A percentile compares a stretch with the other conserved stretches of the same genome.
Evolutionary conservation across 2,113 vertebrate species (phyloP).

Genomic region (Prunella himalayana): DNA sequence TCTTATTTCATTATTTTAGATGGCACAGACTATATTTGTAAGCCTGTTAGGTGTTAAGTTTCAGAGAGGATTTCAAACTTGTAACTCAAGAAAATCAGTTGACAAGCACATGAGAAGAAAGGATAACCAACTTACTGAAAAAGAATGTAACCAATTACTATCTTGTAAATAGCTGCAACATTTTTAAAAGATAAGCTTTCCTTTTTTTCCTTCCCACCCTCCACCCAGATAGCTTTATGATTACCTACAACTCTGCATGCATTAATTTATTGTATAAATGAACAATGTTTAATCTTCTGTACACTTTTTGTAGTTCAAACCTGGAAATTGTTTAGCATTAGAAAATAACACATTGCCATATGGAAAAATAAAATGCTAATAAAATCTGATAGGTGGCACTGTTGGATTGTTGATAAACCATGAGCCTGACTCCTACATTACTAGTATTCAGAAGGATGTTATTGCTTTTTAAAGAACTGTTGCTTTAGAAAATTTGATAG

Average conservation of each 20-base stretch:
- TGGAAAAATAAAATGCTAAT: neutral
- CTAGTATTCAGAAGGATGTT: neutral
- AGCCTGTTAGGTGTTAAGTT: neutral
- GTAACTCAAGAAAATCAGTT: neutral
- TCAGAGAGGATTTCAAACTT: neutral
- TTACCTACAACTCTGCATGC: neutral
- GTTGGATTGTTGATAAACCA: constrained; percentile 57
- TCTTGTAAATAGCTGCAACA: neutral
- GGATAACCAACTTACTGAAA: neutral
- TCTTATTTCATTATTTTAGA: neutral
- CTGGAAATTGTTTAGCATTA: neutral
- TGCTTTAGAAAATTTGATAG: neutral
- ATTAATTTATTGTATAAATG: neutral
- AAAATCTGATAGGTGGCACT: constrained; percentile 67
- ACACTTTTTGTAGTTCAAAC: neutral
- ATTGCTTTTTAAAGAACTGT: neutral
- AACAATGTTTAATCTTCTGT: neutral
- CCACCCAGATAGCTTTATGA: neutral
- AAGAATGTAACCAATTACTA: neutral
- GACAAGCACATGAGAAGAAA: neutral
- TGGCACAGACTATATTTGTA: neutral
- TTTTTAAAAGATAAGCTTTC: neutral
- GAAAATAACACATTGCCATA: neutral
- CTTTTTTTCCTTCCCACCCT: neutral
- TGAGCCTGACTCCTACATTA: neutral